Percentiles rank a stretch among this genome's conserved stretches.
These are phyloP conservation scores for Latrodectus elegans DNA, from an alignment of 2,888 invertebrate species.

Conservation along the genomic window DNA sequence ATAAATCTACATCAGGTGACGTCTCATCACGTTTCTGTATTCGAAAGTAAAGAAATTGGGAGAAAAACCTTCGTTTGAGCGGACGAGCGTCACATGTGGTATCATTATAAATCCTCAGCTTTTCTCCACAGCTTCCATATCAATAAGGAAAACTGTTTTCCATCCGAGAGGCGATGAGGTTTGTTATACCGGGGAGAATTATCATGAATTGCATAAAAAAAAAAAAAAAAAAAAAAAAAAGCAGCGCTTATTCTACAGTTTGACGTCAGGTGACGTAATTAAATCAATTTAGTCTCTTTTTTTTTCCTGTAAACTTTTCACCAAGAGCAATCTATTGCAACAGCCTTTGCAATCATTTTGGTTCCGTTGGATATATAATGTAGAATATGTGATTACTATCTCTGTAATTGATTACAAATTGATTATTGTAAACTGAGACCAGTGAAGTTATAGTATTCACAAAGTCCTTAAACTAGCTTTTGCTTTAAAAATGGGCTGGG, in stretches of 20 bases:
- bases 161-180: neutral
- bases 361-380: neutral
- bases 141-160: neutral
- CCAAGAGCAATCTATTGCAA: neutral
- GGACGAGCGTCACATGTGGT: neutral
- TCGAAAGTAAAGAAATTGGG: neutral
- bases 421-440: no score
- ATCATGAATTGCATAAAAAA: neutral
- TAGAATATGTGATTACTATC: no score
- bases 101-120: neutral
- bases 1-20: constrained; percentile 11
- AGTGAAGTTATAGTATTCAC: no score
- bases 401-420: no score
- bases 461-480: no score
- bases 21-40: neutral
- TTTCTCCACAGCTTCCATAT: neutral
- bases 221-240: no score
- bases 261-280: neutral
- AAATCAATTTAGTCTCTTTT: neutral
- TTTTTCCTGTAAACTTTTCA: neutral
- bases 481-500: no score
- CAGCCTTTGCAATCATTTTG: neutral
- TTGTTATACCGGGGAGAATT: neutral
- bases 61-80: neutral
- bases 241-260: neutral